These are phyloP conservation scores for Anastrepha ludens DNA, from an alignment of 1,140 invertebrate species.

Conservation along the genomic window DNA sequence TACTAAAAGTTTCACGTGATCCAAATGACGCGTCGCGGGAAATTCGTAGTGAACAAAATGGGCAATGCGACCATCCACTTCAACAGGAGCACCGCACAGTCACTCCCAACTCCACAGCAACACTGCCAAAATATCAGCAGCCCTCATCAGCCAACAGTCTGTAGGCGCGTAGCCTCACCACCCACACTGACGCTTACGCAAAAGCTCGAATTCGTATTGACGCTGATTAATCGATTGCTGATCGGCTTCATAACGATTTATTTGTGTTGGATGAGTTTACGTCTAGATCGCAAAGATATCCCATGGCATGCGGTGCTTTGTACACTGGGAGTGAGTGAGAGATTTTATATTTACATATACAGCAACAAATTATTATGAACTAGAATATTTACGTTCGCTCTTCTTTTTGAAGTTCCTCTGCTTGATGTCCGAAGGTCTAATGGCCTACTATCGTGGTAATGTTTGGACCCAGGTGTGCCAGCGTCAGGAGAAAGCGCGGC, in stretches of 20 bases:
- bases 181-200: slow-evolving; percentile 27
- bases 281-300: slow-evolving; percentile 62
- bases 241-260: slow-evolving; percentile 71
- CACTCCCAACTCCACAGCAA: not conserved
- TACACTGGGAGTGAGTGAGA: slow-evolving; percentile 62
- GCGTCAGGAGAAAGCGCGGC: slow-evolving; percentile 53
- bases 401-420: slow-evolving; percentile 54
- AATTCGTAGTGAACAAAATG: slow-evolving; percentile 30
- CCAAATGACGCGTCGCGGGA: slow-evolving; percentile 27
- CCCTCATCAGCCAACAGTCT: not conserved
- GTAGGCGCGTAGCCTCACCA: not conserved
- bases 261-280: slow-evolving; percentile 69
- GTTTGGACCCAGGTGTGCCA: slow-evolving; percentile 42
- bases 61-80: not conserved
- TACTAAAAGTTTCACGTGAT: not conserved
- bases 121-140: not conserved
- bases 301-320: slow-evolving; percentile 66
- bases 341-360: not conserved
- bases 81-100: not conserved
- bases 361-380: not conserved
- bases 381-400: not conserved
- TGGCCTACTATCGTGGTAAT: slow-evolving; percentile 58
- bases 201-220: slow-evolving; percentile 58
- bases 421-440: slow-evolving; percentile 59
- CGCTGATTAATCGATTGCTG: slow-evolving; percentile 67